These are phyloP conservation scores for Seriola quinqueradiata DNA, from an alignment of 2,113 vertebrate species.

Conservation along the genomic window DNA sequence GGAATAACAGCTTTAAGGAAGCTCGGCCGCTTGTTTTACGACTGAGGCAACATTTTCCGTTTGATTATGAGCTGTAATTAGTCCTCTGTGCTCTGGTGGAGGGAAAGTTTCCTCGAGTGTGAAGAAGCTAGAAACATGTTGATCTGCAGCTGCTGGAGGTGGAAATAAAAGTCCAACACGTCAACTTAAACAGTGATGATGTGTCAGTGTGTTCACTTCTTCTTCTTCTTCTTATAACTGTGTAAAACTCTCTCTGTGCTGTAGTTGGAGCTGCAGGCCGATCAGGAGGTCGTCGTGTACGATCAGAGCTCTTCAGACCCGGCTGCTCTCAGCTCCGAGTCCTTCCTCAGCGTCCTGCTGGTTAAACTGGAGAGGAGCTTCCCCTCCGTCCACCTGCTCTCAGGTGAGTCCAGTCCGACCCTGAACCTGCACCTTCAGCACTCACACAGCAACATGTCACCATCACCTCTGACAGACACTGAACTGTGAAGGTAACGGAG, in stretches of 20 bases:
- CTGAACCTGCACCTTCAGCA: background rate
- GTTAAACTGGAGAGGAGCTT: constrained; percentile 94
- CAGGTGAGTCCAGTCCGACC: constrained; percentile 84
- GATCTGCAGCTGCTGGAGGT: no score
- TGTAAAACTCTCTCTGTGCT: background rate
- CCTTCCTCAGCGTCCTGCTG: constrained; percentile 93
- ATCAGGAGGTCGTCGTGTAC: constrained; percentile 94
- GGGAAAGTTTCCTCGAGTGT: constrained; percentile 27
- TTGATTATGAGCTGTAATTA: constrained; percentile 41
- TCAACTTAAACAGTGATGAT: no score
- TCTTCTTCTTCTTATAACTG: no score
- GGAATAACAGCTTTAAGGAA: constrained; percentile 34
- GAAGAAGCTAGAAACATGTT: background rate
- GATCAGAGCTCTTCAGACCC: constrained; percentile 92
- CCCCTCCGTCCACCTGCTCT: constrained; percentile 90
- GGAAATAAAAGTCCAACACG: no score
- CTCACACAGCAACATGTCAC: no score
- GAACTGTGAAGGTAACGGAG: no score
- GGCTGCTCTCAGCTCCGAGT: constrained; percentile 86
- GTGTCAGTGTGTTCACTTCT: no score
- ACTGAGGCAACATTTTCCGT: constrained; percentile 55
- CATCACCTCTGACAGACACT: no score
- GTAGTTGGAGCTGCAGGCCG: constrained; percentile 89
- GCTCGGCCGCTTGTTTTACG: constrained; percentile 27
- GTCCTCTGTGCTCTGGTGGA: constrained; percentile 12